A percentile compares a stretch with the other conserved stretches of the same genome.
phyloP scores from a whole-genome alignment of 2,113 vertebrate species.

The Indri indri region DNA sequence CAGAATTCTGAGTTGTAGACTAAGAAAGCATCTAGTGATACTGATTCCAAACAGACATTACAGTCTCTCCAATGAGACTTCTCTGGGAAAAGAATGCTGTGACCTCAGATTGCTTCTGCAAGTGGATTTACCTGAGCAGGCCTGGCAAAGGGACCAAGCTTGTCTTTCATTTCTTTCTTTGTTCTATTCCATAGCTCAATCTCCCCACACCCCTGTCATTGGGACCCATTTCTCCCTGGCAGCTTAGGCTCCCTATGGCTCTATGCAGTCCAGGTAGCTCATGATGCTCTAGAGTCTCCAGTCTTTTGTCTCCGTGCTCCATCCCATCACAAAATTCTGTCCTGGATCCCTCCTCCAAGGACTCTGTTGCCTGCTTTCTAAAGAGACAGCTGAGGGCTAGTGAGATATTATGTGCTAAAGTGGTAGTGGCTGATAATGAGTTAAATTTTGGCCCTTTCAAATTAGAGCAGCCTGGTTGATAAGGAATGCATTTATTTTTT shows the following conservation, averaged over 20 bases:
- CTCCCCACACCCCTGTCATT: not conserved
- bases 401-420: not conserved
- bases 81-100: not conserved
- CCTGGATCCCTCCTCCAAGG: not conserved
- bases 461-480: slow-evolving; percentile 7
- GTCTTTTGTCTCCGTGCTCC: slow-evolving; percentile 5
- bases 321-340: not conserved
- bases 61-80: not conserved
- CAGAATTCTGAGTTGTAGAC: not conserved
- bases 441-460: not conserved
- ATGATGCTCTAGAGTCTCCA: not conserved
- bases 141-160: not conserved
- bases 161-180: not conserved
- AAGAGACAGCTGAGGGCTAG: not conserved
- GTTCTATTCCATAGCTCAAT: not conserved
- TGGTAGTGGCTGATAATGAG: not conserved
- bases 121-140: not conserved
- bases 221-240: not conserved
- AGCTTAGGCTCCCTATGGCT: not conserved
- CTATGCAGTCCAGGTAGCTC: not conserved
- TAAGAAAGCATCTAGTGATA: slow-evolving; percentile 25
- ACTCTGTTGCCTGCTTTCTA: not conserved
- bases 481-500: not conserved
- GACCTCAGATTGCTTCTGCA: slow-evolving; percentile 14
- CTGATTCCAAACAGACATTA: not conserved